A percentile compares a stretch with the other conserved stretches of the same genome.
Evolutionary conservation across 2,888 invertebrate species (phyloP).

Genomic region (Limnephilus auricula): DNA sequence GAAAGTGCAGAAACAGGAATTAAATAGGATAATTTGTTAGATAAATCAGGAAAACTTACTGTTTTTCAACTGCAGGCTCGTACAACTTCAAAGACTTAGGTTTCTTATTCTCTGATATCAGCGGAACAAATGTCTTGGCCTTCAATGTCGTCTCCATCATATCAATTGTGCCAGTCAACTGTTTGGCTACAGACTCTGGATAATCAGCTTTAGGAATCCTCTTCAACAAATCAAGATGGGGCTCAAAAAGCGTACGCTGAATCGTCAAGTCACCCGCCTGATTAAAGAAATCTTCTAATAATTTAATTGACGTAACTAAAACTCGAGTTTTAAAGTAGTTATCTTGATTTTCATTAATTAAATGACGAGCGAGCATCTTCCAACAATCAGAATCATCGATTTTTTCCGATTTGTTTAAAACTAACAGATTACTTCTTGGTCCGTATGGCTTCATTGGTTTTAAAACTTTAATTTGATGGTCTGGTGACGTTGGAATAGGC

Average conservation of each 20-base stretch:
- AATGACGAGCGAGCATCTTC: constrained; percentile 79
- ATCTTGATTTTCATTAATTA: constrained; percentile 76
- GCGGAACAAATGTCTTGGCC: constrained; percentile 78
- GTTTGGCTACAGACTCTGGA: constrained; percentile 77
- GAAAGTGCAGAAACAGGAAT: too few relatives aligned
- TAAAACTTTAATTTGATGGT: constrained; percentile 80
- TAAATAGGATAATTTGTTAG: neutral
- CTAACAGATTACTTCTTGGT: constrained; percentile 77
- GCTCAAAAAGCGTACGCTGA: constrained; percentile 76
- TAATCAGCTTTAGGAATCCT: constrained; percentile 80
- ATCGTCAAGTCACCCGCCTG: constrained; percentile 74
- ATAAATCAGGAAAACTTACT: constrained; percentile 80
- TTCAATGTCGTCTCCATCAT: constrained; percentile 76
- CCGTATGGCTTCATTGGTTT: constrained; percentile 83
- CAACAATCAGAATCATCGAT: constrained; percentile 68
- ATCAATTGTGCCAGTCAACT: constrained; percentile 73
- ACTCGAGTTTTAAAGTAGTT: constrained; percentile 82
- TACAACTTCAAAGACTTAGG: constrained; percentile 90
- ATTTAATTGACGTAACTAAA: constrained; percentile 76
- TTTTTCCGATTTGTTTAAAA: constrained; percentile 75
- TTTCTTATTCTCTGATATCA: constrained; percentile 81
- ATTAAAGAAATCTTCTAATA: constrained; percentile 80
- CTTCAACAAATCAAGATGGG: constrained; percentile 78
- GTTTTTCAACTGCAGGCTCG: constrained; percentile 91
- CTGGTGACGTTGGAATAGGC: constrained; percentile 80